Base-by-base conservation (phyloP, 2,113 vertebrate genomes). In the Carassius auratus region DNA sequence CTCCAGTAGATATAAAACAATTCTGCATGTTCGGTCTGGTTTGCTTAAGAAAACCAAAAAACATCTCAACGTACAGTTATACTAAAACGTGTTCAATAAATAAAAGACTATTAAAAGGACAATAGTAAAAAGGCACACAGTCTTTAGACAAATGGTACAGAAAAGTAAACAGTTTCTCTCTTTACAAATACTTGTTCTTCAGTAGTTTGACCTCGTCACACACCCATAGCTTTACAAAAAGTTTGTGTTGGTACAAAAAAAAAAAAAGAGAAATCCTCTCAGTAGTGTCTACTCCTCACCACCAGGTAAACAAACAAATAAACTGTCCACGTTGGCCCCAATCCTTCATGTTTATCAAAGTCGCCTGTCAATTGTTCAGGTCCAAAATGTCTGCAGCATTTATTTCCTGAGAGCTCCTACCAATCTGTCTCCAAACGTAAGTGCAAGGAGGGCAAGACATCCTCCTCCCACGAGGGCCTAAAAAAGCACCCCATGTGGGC, bases 41-140 rank as follows among this genome's bases (percentile, higher is more conserved):
- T 86, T 88, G 80, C 77, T 52, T 88, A 86, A 88, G 85, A 86
- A 88, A 86, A 85, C 75, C 48, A 87, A 87, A 92, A 87, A 92
- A 96, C 83, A 14, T 94, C 90, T 92, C 91, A 91, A 95, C 93
- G 90, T 93, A 94, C 94, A 92, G 84, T 76, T 87, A 83, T 92
- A 94, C 93, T 95, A 95, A 95, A 96, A 94, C 91, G 91, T 88
- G 94, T 92, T 96, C 93, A 95, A 93, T 95, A 95, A 96, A 96
- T 95, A 92, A 95, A 95, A 95, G 92, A 96, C 95, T 95, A 94
- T 94, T 90, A 94, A 95, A 97, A 98, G 96, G 97, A 97, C 92
- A 94, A 97, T 96, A 95, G 95, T 97, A 97, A 98, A 98, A 97
- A 99, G 99, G 98, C 98, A 99, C 96, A 96, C 92, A 97, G 96